A percentile compares a stretch with the other conserved stretches of the same genome.
Evolutionary conservation across 2,888 invertebrate species (phyloP).

Genomic region (Rapana venosa): DNA sequence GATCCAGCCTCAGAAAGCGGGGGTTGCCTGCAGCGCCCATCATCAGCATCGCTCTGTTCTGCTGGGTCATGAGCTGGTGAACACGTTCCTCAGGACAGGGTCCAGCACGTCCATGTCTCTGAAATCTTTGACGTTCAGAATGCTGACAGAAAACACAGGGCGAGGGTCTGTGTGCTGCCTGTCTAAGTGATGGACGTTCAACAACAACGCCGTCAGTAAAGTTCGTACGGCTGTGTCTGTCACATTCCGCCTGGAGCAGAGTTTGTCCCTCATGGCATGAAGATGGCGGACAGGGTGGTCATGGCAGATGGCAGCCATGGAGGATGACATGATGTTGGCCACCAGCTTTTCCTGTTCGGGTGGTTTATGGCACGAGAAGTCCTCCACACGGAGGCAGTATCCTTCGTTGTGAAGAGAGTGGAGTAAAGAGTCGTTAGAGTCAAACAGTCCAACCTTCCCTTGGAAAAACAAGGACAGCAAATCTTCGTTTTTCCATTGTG

Average conservation of each 20-base stretch:
- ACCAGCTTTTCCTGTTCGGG: slow-evolving; percentile 1
- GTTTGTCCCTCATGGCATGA: not conserved
- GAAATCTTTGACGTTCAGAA: slow-evolving; percentile 20
- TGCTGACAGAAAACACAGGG: slow-evolving; percentile 27
- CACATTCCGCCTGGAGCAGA: slow-evolving; percentile 9
- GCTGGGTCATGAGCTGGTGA: slow-evolving; percentile 1
- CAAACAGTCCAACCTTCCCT: not conserved
- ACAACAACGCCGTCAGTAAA: slow-evolving; percentile 27
- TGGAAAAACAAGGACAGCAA: slow-evolving; percentile 18
- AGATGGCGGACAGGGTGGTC: not conserved
- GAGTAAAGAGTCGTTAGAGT: not conserved
- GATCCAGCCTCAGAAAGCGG: slow-evolving; percentile 11
- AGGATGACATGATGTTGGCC: slow-evolving; percentile 6
- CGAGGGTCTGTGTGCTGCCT: not conserved
- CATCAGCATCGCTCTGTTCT: slow-evolving; percentile 32
- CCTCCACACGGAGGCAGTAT: slow-evolving; percentile 36
- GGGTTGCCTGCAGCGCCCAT: slow-evolving; percentile 37
- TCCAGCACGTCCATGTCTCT: slow-evolving; percentile 27
- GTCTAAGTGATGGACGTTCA: slow-evolving; percentile 4
- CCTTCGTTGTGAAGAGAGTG: not conserved
- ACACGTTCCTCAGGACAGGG: slow-evolving; percentile 32
- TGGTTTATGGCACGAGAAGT: slow-evolving; percentile 36
- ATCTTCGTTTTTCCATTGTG: slow-evolving; percentile 30
- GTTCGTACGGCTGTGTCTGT: not conserved
- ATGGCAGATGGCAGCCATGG: not conserved